These are phyloP conservation scores for Limnephilus marmoratus DNA, from an alignment of 2,888 invertebrate genomes.

Conservation along the genomic window DNA sequence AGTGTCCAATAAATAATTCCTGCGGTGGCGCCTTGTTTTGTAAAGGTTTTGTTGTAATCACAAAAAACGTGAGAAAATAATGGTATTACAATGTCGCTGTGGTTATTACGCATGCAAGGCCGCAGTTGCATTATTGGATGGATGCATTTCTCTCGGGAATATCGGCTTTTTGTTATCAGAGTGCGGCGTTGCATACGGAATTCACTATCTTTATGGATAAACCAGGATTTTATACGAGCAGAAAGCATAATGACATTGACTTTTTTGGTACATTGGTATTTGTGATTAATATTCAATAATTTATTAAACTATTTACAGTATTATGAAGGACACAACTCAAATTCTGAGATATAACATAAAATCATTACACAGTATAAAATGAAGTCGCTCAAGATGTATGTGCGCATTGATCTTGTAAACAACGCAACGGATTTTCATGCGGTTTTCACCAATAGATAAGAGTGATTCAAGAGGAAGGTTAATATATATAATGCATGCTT, in stretches of 20 bases:
- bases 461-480: too few relatives aligned
- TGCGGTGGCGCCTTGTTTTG: neutral
- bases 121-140: neutral
- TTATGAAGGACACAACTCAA: too few relatives aligned
- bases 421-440: too few relatives aligned
- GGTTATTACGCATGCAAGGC: neutral
- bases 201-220: neutral
- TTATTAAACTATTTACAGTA: neutral
- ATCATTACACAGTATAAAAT: too few relatives aligned
- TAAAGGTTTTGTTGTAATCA: neutral
- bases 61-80: neutral
- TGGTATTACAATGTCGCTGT: neutral
- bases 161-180: neutral
- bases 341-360: too few relatives aligned
- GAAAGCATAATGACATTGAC: neutral
- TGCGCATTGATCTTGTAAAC: too few relatives aligned
- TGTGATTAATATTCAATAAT: neutral
- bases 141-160: constrained; percentile 2
- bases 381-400: too few relatives aligned
- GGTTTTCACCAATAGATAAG: too few relatives aligned
- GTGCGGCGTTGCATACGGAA: neutral
- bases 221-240: neutral
- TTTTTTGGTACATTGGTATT: neutral
- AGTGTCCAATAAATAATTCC: neutral
- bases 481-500: too few relatives aligned